Conservation (phyloP, 2,888 invertebrate genomes). For the Creontiades dilutus region DNA sequence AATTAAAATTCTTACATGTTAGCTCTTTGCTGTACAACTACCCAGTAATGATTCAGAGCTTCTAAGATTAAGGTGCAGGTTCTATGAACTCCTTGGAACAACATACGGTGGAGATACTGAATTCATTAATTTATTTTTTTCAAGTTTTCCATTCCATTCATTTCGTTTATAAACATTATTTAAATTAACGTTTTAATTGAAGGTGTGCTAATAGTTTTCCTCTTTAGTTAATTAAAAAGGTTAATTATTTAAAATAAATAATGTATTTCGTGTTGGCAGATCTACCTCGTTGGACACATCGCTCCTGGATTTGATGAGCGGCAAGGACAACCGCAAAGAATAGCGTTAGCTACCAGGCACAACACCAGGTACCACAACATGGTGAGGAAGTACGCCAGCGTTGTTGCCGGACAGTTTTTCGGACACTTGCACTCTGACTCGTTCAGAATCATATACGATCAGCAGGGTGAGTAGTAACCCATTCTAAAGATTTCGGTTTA, state of each 20-base stretch:
- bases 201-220: too few species aligned
- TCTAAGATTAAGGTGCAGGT: too few species aligned
- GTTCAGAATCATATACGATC: constrained; percentile 90
- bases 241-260: not conserved
- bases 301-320: constrained; percentile 93
- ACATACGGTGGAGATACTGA: too few species aligned
- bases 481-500: too few species aligned
- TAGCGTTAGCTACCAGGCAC: constrained; percentile 85
- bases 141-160: too few species aligned
- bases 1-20: too few species aligned
- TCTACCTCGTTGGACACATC: constrained; percentile 93
- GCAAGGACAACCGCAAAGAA: constrained; percentile 84
- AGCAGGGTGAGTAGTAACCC: constrained; percentile 81
- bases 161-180: too few species aligned
- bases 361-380: constrained; percentile 88
- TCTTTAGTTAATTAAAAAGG: not conserved
- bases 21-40: too few species aligned
- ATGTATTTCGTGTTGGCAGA: constrained; percentile 80
- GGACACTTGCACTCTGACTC: constrained; percentile 95
- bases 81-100: too few species aligned
- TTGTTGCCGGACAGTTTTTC: constrained; percentile 94
- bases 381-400: constrained; percentile 86
- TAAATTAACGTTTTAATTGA: too few species aligned
- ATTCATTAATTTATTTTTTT: too few species aligned
- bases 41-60: too few species aligned